Base-by-base conservation (phyloP, 2,113 vertebrate species). In the Caloenas nicobarica region DNA sequence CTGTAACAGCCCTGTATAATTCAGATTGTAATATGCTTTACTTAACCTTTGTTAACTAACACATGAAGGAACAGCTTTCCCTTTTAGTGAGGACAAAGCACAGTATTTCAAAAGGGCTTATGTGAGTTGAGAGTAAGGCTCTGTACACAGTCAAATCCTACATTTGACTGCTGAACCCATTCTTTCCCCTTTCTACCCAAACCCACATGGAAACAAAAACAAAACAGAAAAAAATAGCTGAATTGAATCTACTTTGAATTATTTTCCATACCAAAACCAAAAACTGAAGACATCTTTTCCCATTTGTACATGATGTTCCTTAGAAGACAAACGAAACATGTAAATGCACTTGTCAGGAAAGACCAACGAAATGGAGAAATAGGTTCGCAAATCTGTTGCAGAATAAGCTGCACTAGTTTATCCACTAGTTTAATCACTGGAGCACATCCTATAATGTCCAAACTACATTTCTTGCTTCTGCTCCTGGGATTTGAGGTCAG, bases 31-130 rank as follows among this genome's bases (percentile, higher is more conserved):
- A 95, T 86, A 97, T 92, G 91, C 89, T 97, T 95, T 97, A 92
- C 86, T 96, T 95, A 95, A 95, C 88, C 93, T 95, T 91, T 97
- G 92, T 94, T 94, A 96, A 91, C 48, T 76, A 91, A 88, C 57
- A 80, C 93, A 83, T 84, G 90, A 96, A 93, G 92, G 57, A 95
- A 96, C 86, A 94, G 82, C 83, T 94, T 96, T 93, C 88, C 68
- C 44, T 94, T 95, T 93, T 69, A 88, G 53, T 48, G 28, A 84
- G 91, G 91, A 96, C 96, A 97, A 96, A 94, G 86, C 42, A 44
- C 9, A 57, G 86, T 81, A n/a, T 94, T 95, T 96, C 95, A 86
- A 94, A 96, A 94, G 95, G 56, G 79, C 88, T 96, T 95, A 81
- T 88, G 88, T 65, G 86, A 81, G 69, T 83, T 92, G 80, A 90